Base-by-base conservation (phyloP, 2,113 vertebrate genomes). In the Nothocercus julius region DNA sequence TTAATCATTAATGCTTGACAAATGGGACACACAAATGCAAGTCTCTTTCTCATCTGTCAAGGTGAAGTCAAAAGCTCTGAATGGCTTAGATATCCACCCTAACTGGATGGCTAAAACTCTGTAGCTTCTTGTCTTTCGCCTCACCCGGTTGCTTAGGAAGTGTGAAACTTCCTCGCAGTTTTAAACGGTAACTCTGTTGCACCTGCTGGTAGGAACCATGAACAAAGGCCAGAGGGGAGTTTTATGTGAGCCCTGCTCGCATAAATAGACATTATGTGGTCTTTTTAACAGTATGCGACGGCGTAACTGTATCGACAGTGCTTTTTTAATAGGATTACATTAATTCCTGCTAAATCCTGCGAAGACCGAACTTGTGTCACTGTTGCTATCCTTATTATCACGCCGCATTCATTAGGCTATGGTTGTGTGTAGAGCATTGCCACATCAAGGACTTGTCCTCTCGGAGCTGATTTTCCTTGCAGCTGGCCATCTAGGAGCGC, bases 401-500 rank as follows among this genome's bases (percentile, higher is more conserved):
- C 19, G n/a, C 56, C 17, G 32, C 8, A 7, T 54, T 76, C 34
- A 8, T 54, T 44, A n/a, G 47, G n/a, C 45, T 36, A 32, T 36
- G n/a, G 3, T 38, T 34, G 24, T 3, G 6, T 20, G 15, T 34
- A 45, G 30, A n/a, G 21, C 40, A 18, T 58, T 69, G 42, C 27
- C 10, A 12, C 12, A 9, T 25, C 19, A 20, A 68, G 53, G 53
- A 15, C 40, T 47, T 20, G 10, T 17, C 70, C 34, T 76, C 61
- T 20, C 45, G 13, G 59, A 47, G 51, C 16, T 53, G 61, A 2
- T 44, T 36, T 30, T 49, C 38, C 38, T 54, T 13, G 7, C 44
- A 45, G n/a, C 28, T 61, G 30, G 20, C 24, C n/a, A 12, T 28
- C n/a, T 59, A 1, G 2, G 32, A 63, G 13, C 3, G 4, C 0